A percentile compares a stretch with the other conserved stretches of the same genome.
These are phyloP conservation scores for Cerceris rybyensis DNA, from an alignment of 2,888 invertebrate species.

Conservation along the genomic window DNA sequence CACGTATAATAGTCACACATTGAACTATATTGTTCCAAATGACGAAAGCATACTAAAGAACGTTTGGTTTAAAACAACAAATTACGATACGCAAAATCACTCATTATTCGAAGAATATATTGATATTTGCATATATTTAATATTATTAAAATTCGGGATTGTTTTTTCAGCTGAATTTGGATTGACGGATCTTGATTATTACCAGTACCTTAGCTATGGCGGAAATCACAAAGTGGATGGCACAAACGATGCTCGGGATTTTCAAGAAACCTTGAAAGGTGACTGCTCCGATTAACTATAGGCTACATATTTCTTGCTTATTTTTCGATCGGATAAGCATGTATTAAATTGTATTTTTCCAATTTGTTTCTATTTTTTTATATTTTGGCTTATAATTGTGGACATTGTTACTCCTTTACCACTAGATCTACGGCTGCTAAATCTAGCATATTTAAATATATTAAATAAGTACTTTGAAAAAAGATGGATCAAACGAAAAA, in stretches of 20 bases:
- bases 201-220: constrained; percentile 85
- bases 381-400: too few species aligned
- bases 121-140: too few species aligned
- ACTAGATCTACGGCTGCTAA: too few species aligned
- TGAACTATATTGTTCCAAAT: too few species aligned
- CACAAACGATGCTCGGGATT: constrained; percentile 86
- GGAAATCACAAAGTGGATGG: constrained; percentile 85
- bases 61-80: background rate
- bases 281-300: background rate
- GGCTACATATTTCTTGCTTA: background rate
- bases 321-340: background rate
- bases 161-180: constrained; percentile 83
- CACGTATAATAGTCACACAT: too few species aligned
- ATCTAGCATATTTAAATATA: too few species aligned
- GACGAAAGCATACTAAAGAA: background rate
- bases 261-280: constrained; percentile 85
- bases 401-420: too few species aligned
- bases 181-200: constrained; percentile 84
- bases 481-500: too few species aligned
- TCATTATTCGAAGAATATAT: too few species aligned
- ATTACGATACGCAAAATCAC: background rate
- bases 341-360: background rate
- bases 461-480: too few species aligned
- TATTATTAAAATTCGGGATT: background rate
- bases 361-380: too few species aligned